Evolutionary conservation across 2,888 invertebrate species (phyloP), one percentile per base, ranked within the genome.

Genomic region (Erebia epiphron): DNA sequence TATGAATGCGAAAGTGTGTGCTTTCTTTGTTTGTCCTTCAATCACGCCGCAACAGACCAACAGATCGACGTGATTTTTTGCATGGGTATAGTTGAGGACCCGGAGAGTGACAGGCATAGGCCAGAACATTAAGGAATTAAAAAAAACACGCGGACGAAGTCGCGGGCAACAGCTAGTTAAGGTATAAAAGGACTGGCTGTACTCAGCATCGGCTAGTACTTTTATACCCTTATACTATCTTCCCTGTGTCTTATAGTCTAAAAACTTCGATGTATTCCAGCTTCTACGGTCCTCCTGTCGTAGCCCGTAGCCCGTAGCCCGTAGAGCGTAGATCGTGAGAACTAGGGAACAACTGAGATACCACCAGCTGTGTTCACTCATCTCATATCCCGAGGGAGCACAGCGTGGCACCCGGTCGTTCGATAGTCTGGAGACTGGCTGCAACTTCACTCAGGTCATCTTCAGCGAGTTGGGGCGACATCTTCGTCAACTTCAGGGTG

Each of bases 321-420:
- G 54, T 43, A 21, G 43, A 21, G 18, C 56, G 69, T n/a, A 72
- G 72, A 69, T 72, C 72, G 82, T 86, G 82, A 83, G 89, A 88
- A 91, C 94, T 93, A 94, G 86, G 91, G 93, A 95, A 95, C 94
- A 94, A 97, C 97, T 98, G 98, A 98, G 98, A 98, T 98, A 98
- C 98, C 98, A 98, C 98, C 98, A 98, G 98, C 98, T 98, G 98
- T 98, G 98, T 98, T 98, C 98, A 98, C 98, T 97, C 95, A 94
- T 93, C 90, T 92, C 90, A 78, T 83, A 91, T 94, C 95, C 96
- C 90, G 95, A 97, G 98, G 95, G 97, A 98, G 97, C 98, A 96
- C 98, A 98, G 98, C 96, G 98, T 97, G 98, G 98, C 96, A 97
- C 98, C 98, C 98, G 96, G 96, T 94, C 94, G 95, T 95, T 95